Base-by-base conservation (phyloP, 2,797 vertebrate species). In the Cyprinella venusta region DNA sequence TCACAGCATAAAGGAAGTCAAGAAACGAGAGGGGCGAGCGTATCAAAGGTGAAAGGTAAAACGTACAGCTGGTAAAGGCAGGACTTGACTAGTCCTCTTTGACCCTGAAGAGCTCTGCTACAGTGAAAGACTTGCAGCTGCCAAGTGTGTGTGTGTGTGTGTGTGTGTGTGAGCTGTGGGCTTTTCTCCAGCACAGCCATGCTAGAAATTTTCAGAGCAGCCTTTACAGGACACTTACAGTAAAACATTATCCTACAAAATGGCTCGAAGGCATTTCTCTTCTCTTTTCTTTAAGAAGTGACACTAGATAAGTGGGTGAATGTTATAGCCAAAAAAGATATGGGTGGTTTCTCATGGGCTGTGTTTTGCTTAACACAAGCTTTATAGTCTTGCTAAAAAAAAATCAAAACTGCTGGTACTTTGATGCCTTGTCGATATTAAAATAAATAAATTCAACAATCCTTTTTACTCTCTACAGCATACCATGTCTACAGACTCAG, bases 41-140 rank as follows among this genome's bases (percentile, higher is more conserved):
- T 42, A 48, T 42, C 21, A 64, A 76, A 81, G 81, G 79, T 76
- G 42, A 72, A 79, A 79, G 70, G 68, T 68, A 81, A 72, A 67
- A 21, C 72, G 30, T 36, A 70, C 65, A 56, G 84, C 84, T 85
- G 81, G 76, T 87, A 84, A 78, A 85, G 76, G 84, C 84, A 77
- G 67, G 59, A 75, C 79, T 85, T 56, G 56, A 77, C 84, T 79
- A 82, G 68, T 82, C 71, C 75, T 84, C 36, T 86, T 78, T 86
- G 86, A 87, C 86, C 87, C 83, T 65, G 79, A 68, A 70, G 24
- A 67, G 83, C 81, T 82, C 69, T 59, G 74, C 80, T 79, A 71
- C 56, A 48, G 30, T 21, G 48, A 78, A 85, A 76, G 69, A 56
- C 40, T 59, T 16, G 50, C 81, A 84, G 84, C 79, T 88, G 87